A percentile compares a stretch with the other conserved stretches of the same genome.
These are phyloP conservation scores for Aphelenchoides avenae DNA, from an alignment of 1,140 invertebrate genomes.

Conservation along the genomic window DNA sequence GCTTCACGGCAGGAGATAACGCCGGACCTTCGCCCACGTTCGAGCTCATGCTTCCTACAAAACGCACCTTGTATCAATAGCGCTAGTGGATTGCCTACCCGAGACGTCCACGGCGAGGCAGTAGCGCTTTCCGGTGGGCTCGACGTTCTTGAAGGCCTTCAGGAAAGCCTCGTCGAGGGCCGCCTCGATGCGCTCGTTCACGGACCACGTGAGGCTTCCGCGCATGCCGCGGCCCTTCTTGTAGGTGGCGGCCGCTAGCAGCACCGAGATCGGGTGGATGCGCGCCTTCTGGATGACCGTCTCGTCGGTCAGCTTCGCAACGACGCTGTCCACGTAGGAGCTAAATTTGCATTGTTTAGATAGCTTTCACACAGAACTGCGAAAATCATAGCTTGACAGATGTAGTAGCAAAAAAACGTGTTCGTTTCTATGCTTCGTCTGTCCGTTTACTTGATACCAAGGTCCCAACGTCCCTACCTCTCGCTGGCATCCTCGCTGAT, in stretches of 20 bases:
- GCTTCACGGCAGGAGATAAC: conserved; percentile 61
- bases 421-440: too few species aligned
- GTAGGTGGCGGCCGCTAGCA: conserved; percentile 65
- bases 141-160: conserved; percentile 61
- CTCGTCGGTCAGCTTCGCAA: conserved; percentile 61
- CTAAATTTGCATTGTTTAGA: conserved; percentile 13
- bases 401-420: too few species aligned
- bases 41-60: conserved; percentile 58
- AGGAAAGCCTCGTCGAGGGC: conserved; percentile 60
- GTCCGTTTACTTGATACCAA: too few species aligned
- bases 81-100: too few species aligned
- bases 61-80: not conserved
- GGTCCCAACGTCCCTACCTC: too few species aligned
- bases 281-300: conserved; percentile 61
- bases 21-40: conserved; percentile 60
- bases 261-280: conserved; percentile 66
- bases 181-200: conserved; percentile 43
- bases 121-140: conserved; percentile 64
- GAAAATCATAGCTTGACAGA: too few species aligned
- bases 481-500: conserved; percentile 57
- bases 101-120: conserved; percentile 67
- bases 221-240: conserved; percentile 64
- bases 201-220: conserved; percentile 59
- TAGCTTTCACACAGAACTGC: too few species aligned
- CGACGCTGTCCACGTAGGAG: conserved; percentile 54